Conservation (phyloP, 1,140 invertebrate species). For the Lucilia cuprina region DNA sequence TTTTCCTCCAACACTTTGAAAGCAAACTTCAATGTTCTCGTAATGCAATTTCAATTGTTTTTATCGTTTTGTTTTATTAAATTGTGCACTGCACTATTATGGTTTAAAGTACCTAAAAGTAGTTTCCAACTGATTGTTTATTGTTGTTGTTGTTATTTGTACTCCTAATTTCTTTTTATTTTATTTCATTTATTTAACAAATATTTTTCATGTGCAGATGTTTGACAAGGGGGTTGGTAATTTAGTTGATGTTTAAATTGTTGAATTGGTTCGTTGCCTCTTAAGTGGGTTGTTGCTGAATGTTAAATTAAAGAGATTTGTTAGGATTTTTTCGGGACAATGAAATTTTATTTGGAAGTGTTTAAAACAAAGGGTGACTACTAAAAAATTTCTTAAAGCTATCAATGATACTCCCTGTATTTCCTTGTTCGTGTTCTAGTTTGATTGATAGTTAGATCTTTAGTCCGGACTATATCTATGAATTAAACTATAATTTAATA, state of each 20-base stretch:
- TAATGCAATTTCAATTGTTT: not conserved
- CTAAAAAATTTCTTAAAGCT: too few relatives aligned
- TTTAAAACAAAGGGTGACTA: too few relatives aligned
- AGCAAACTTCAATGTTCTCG: too few relatives aligned
- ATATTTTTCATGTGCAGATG: not conserved
- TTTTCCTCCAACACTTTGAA: too few relatives aligned
- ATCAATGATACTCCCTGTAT: too few relatives aligned
- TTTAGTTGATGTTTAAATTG: not conserved
- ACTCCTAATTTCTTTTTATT: not conserved
- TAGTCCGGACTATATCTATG: too few relatives aligned
- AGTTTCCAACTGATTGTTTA: not conserved
- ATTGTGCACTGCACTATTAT: constrained; percentile 4
- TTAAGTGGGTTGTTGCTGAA: not conserved
- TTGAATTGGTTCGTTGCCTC: not conserved
- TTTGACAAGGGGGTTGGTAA: not conserved
- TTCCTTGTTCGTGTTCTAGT: too few relatives aligned
- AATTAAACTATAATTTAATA: too few relatives aligned
- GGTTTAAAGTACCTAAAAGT: not conserved
- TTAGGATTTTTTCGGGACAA: not conserved
- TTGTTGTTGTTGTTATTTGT: not conserved
- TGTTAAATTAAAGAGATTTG: not conserved
- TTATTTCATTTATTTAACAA: too few relatives aligned
- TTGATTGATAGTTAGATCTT: too few relatives aligned
- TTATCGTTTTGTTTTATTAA: not conserved
- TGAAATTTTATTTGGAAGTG: too few relatives aligned